Evolutionary conservation across 1,140 invertebrate species (phyloP).

Genomic region (Sycophaga agraensis): DNA sequence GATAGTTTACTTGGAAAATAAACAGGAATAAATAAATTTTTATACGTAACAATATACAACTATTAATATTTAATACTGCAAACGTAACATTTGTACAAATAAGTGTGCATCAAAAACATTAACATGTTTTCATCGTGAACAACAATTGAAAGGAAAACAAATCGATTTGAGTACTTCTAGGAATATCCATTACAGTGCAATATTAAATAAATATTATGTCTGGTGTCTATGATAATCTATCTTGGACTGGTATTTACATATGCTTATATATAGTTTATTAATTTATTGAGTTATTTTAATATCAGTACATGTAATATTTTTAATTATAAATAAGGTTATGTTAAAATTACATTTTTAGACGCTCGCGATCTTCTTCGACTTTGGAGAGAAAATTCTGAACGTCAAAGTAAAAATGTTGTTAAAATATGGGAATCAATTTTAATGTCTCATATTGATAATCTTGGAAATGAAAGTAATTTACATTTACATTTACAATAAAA

Average conservation of each 20-base stretch:
- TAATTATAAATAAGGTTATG: conserved; percentile 22
- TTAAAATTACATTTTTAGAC: conserved; percentile 61
- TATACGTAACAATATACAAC: too few species aligned
- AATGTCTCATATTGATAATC: conserved; percentile 71
- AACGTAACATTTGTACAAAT: too few species aligned
- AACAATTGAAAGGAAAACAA: too few species aligned
- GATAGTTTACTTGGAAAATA: too few species aligned
- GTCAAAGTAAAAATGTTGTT: conserved; percentile 86
- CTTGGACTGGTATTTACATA: conserved; percentile 54
- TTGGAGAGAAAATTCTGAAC: conserved; percentile 90
- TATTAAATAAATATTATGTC: too few species aligned
- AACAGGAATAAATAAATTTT: too few species aligned
- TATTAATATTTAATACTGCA: neutral
- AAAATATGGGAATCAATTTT: conserved; percentile 82
- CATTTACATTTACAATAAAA: conserved; percentile 15
- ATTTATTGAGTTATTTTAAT: neutral
- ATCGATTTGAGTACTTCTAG: too few species aligned
- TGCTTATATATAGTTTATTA: neutral
- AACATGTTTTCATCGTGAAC: too few species aligned
- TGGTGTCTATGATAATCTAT: conserved; percentile 55
- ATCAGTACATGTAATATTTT: neutral
- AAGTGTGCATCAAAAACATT: too few species aligned
- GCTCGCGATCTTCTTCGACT: conserved; percentile 77
- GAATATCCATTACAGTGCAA: too few species aligned
- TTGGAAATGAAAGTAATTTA: conserved; percentile 86